Evolutionary conservation across 2,113 vertebrate species (phyloP), one percentile per base, ranked within the genome.

Genomic region (Plecturocebus donacophilus): DNA sequence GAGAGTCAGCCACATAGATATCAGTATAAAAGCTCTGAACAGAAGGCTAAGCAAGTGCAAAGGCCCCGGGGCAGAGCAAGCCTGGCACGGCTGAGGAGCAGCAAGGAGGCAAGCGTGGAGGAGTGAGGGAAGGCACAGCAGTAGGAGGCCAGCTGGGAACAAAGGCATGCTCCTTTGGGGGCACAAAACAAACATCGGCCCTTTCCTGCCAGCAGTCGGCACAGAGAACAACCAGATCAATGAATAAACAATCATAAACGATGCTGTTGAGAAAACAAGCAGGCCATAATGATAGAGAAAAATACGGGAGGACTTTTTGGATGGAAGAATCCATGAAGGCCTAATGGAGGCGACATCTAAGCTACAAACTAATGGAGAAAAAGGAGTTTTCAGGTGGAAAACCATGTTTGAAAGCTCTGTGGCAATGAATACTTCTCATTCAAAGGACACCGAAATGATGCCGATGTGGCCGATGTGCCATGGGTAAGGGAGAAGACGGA

Each of bases 21-120:
- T 20, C n/a, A 40, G 10, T 17, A 27, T 90, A 13, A 42, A 40
- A 38, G 49, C 82, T 87, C 80, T 73, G 20, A 54, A 90, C 7
- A 76, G 87, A 91, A 68, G 58, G 42, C 42, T 40, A 40, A 56
- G 56, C 61, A 91, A 76, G 87, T 83, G 35, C 90, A 95, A 92
- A 95, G 91, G 76, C 84, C 90, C 76, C 40, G 64, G 80, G 68
- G 70, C 84, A 85, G 25, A 85, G 75, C 38, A 84, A 75, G 38
- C 52, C 79, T 42, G 23, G 61, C 1, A 9, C 5, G n/a, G 77
- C 23, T 54, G 40, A 82, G 38, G 81, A 93, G 84, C 0, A 40
- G 73, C 86, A 87, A 66, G 30, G 19, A 80, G 54, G 16, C 11
- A 61, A 68, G n/a, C 11, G 2, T 9, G 30, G 10, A 8, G 21